Conservation (phyloP, 2,888 invertebrate genomes). For the Cheilosia vernalis region DNA sequence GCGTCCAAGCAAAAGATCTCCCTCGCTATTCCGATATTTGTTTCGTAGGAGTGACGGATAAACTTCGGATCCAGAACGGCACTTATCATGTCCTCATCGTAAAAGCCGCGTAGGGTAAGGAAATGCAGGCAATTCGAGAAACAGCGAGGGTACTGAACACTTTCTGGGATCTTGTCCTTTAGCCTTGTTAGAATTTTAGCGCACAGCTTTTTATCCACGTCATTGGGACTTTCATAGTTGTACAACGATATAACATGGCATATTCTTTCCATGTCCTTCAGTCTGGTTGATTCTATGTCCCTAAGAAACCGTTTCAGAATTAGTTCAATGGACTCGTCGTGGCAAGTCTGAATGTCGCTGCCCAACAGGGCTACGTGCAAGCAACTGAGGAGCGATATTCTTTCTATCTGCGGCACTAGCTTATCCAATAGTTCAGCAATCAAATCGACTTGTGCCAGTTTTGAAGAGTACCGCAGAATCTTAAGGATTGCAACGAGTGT, state of each 20-base stretch:
- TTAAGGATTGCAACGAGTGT: slow-evolving; percentile 87
- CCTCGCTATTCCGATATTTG: slow-evolving; percentile 83
- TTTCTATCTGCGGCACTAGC: slow-evolving; percentile 85
- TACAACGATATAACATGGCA: slow-evolving; percentile 86
- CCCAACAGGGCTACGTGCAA: slow-evolving; percentile 88
- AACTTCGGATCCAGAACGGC: slow-evolving; percentile 86
- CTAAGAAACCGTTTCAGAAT: slow-evolving; percentile 85
- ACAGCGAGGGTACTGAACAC: slow-evolving; percentile 85
- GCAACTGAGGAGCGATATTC: slow-evolving; percentile 86
- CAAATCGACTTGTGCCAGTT: slow-evolving; percentile 82
- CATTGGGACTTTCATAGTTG: slow-evolving; percentile 85
- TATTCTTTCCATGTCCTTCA: slow-evolving; percentile 91
- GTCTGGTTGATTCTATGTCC: slow-evolving; percentile 84
- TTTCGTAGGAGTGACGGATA: slow-evolving; percentile 85
- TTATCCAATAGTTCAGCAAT: slow-evolving; percentile 85
- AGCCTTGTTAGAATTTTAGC: slow-evolving; percentile 84
- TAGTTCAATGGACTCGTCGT: slow-evolving; percentile 83
- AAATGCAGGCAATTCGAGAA: slow-evolving; percentile 86
- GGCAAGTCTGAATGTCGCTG: slow-evolving; percentile 84
- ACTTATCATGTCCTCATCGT: slow-evolving; percentile 86
- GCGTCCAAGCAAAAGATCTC: slow-evolving; percentile 87
- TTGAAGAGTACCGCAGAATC: slow-evolving; percentile 85
- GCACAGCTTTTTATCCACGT: slow-evolving; percentile 84
- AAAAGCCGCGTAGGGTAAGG: slow-evolving; percentile 85
- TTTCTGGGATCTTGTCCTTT: slow-evolving; percentile 85